Evolutionary conservation across 2,113 vertebrate genomes (phyloP).

Genomic region (Dasyurus viverrinus): DNA sequence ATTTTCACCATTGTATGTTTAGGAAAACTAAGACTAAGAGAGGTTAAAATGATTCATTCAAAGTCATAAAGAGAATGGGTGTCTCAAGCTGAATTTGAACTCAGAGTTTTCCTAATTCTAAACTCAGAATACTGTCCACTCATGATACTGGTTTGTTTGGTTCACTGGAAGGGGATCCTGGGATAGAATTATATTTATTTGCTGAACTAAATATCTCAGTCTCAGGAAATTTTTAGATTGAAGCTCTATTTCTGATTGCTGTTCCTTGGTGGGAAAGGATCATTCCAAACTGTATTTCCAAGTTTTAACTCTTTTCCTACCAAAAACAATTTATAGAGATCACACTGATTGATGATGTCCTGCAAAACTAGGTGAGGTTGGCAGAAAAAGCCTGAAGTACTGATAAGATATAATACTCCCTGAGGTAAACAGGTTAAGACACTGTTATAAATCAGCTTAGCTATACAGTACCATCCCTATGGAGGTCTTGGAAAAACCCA

Average conservation of each 20-base stretch:
- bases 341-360: too few species aligned
- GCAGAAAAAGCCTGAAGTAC: too few species aligned
- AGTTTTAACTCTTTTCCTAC: background rate
- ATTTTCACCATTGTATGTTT: background rate
- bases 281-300: background rate
- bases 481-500: too few species aligned
- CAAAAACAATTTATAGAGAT: background rate
- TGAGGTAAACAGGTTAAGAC: too few species aligned
- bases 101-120: background rate
- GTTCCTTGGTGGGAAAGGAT: background rate
- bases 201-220: background rate
- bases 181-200: too few species aligned
- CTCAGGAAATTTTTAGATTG: background rate
- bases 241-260: background rate
- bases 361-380: too few species aligned
- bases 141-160: background rate
- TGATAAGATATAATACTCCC: too few species aligned
- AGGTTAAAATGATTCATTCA: background rate
- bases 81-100: background rate
- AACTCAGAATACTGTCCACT: background rate
- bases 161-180: too few species aligned
- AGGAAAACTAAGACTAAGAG: too few species aligned
- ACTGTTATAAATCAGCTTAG: too few species aligned
- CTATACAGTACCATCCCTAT: too few species aligned
- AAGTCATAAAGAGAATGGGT: background rate